Percentiles rank a stretch among this genome's conserved stretches.
Evolutionary conservation across 1,140 invertebrate species (phyloP).

Genomic region (Bombus confusus): DNA sequence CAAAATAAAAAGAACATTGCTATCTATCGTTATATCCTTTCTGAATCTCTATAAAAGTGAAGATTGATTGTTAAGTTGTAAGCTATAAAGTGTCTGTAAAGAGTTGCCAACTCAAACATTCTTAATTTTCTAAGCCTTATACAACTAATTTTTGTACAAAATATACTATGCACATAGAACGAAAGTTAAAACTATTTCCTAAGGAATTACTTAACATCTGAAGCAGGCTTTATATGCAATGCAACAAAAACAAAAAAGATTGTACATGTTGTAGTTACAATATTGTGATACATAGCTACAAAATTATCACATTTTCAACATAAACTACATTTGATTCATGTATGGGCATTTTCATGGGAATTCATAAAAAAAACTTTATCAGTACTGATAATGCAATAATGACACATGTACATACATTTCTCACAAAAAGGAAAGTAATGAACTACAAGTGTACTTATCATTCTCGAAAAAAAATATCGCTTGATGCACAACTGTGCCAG

Average conservation of each 20-base stretch:
- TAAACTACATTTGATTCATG: conserved; percentile 32
- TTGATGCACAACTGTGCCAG: conserved; percentile 51
- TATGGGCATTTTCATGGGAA: conserved; percentile 37
- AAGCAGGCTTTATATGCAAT: conserved; percentile 48
- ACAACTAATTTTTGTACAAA: conserved; percentile 45
- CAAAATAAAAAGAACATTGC: conserved; percentile 25
- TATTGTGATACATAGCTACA: conserved; percentile 46
- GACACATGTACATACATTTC: conserved; percentile 35
- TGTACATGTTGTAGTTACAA: conserved; percentile 47
- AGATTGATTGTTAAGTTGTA: conserved; percentile 6
- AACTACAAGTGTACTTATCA: conserved; percentile 36
- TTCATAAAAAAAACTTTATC: conserved; percentile 17
- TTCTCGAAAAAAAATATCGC: conserved; percentile 3
- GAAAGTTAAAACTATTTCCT: conserved; percentile 21
- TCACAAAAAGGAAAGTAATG: neutral
- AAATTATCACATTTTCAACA: conserved; percentile 29
- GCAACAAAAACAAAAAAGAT: conserved; percentile 5
- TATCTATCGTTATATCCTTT: conserved; percentile 10
- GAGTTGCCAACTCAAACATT: conserved; percentile 23
- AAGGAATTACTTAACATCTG: conserved; percentile 18
- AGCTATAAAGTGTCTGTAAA: conserved; percentile 4
- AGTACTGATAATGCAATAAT: conserved; percentile 20
- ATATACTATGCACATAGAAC: conserved; percentile 7
- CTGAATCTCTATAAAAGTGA: conserved; percentile 5
- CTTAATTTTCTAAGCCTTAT: conserved; percentile 43